Conservation (phyloP, 2,113 vertebrate genomes). For the Phylloscopus whistleri region DNA sequence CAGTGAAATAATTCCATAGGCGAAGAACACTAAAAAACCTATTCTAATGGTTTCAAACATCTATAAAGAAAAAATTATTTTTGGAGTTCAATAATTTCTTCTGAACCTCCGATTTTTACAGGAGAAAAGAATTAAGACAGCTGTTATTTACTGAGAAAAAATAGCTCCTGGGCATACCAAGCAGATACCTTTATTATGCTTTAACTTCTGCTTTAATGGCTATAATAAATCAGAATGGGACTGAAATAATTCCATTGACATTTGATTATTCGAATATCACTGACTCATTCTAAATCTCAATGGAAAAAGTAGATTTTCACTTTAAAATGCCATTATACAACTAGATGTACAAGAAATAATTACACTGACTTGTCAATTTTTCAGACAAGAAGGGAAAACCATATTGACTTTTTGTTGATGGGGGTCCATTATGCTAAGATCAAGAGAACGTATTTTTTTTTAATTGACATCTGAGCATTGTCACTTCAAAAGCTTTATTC, state of each 20-base stretch:
- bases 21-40: not conserved
- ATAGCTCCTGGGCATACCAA: not conserved
- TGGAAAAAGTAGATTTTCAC: not conserved
- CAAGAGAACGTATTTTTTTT: not conserved
- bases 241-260: not conserved
- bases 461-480: not conserved
- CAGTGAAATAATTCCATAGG: not conserved
- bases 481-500: not conserved
- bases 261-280: constrained; percentile 7
- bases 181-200: not conserved
- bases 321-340: not conserved
- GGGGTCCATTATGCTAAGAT: not conserved
- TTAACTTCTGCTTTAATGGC: not conserved
- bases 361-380: not conserved
- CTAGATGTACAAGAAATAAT: not conserved
- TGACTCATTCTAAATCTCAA: not conserved
- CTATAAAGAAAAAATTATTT: not conserved
- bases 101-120: not conserved
- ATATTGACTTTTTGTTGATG: not conserved
- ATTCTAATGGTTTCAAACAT: not conserved
- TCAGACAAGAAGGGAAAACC: not conserved
- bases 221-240: not conserved
- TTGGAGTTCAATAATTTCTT: not conserved
- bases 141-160: not conserved
- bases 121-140: not conserved